Evolutionary conservation across 2,113 vertebrate species (phyloP).

Genomic region (Salvator merianae): DNA sequence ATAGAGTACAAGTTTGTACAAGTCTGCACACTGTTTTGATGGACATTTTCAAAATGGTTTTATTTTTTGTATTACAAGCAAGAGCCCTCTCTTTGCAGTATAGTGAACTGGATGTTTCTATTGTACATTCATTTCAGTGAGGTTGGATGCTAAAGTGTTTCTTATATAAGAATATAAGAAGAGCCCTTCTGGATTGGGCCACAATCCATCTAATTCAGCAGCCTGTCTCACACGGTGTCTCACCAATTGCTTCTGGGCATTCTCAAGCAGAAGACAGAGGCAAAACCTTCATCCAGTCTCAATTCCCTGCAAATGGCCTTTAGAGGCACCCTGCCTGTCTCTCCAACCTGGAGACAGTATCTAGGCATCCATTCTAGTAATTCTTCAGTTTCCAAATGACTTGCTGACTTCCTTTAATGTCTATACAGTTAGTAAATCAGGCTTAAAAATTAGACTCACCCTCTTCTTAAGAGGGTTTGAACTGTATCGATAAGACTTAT

Average conservation of each 20-base stretch:
- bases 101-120: neutral
- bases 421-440: neutral
- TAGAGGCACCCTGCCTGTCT: too few relatives aligned
- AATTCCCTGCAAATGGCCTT: too few relatives aligned
- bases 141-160: neutral
- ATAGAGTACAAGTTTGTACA: neutral
- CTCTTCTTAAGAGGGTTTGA: constrained; percentile 1
- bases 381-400: neutral
- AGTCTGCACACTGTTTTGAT: neutral
- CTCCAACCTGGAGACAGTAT: too few relatives aligned
- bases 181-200: too few relatives aligned
- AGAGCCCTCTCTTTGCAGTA: neutral
- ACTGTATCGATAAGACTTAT: neutral
- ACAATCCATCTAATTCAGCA: too few relatives aligned
- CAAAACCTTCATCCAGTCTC: too few relatives aligned
- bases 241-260: too few relatives aligned
- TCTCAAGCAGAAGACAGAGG: too few relatives aligned
- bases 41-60: neutral
- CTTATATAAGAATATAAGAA: too few relatives aligned
- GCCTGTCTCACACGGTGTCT: too few relatives aligned
- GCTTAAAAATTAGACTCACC: neutral
- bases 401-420: neutral
- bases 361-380: too few relatives aligned
- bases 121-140: neutral
- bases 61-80: neutral